Evolutionary conservation across 1,140 invertebrate species (phyloP).

Genomic region (Drosophila miranda): DNA sequence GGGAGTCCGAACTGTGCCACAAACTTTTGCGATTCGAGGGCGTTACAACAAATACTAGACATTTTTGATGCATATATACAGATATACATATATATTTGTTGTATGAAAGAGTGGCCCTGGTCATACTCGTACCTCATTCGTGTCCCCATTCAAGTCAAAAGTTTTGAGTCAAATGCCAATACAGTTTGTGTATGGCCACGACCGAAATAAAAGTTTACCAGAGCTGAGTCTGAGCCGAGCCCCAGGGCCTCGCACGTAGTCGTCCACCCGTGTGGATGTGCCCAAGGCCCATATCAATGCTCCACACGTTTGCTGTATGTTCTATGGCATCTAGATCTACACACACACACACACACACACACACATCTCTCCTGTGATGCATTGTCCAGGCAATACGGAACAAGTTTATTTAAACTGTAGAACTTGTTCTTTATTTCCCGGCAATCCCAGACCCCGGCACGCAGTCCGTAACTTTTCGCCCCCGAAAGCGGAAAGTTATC

Average conservation of each 20-base stretch:
- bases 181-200: constrained; percentile 58
- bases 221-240: constrained; percentile 12
- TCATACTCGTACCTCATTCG: too few species aligned
- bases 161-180: constrained; percentile 79
- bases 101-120: background rate
- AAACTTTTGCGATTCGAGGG: constrained; percentile 65
- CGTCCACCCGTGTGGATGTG: constrained; percentile 33
- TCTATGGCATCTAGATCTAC: constrained; percentile 4
- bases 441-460: background rate
- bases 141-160: constrained; percentile 48
- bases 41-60: constrained; percentile 51
- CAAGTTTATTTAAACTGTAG: constrained; percentile 79
- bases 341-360: constrained; percentile 2
- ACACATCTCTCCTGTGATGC: constrained; percentile 17
- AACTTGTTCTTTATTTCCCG: constrained; percentile 49
- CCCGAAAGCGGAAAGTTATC: constrained; percentile 57
- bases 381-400: constrained; percentile 67
- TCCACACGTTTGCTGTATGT: constrained; percentile 50
- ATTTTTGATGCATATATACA: constrained; percentile 22
- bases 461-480: background rate
- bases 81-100: constrained; percentile 9
- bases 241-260: constrained; percentile 39
- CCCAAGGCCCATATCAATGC: constrained; percentile 68
- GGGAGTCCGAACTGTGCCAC: constrained; percentile 63
- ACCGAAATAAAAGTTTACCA: constrained; percentile 48